Conservation (phyloP, 2,113 vertebrate genomes). For the Lepus americanus region DNA sequence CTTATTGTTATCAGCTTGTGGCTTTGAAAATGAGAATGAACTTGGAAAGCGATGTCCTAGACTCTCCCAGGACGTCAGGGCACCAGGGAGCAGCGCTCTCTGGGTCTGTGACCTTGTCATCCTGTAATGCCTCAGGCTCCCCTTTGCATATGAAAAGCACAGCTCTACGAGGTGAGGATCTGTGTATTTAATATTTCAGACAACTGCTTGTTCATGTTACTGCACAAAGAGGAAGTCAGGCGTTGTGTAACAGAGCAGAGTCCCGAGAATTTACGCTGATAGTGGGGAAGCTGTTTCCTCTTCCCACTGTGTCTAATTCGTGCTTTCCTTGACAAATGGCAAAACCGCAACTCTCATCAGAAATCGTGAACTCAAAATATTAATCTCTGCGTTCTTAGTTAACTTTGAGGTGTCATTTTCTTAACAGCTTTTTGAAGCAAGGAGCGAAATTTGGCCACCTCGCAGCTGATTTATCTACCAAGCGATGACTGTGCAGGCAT, state of each 20-base stretch:
- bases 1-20: neutral
- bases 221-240: slow-evolving; percentile 71
- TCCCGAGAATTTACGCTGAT: slow-evolving; percentile 69
- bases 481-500: neutral
- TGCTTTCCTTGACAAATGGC: slow-evolving; percentile 50
- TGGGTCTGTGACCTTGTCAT: neutral
- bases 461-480: neutral
- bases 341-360: slow-evolving; percentile 72
- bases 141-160: neutral
- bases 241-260: slow-evolving; percentile 70
- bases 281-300: slow-evolving; percentile 75
- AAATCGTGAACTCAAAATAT: slow-evolving; percentile 35
- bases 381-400: neutral
- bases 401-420: neutral
- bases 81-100: neutral
- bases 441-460: neutral
- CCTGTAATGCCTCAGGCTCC: neutral
- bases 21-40: slow-evolving; percentile 57
- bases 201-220: slow-evolving; percentile 61
- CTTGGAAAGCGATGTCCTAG: slow-evolving; percentile 13
- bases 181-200: slow-evolving; percentile 39
- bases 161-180: neutral
- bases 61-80: neutral
- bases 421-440: neutral
- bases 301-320: slow-evolving; percentile 70